Conservation (phyloP, 2,888 invertebrate species). For the Ellobium chinense region DNA sequence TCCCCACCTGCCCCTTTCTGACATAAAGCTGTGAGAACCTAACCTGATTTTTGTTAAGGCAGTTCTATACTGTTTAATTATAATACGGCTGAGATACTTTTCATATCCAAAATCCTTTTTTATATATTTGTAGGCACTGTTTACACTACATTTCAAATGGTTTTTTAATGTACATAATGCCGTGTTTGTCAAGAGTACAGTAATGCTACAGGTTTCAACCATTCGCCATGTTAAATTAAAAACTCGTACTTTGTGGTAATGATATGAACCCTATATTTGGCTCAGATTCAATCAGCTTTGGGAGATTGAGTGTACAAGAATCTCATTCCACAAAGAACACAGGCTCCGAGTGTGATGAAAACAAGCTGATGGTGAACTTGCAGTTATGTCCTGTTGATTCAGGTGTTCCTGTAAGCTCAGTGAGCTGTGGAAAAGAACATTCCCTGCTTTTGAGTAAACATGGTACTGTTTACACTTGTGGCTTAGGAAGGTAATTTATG, state of each 20-base stretch:
- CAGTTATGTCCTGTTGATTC: conserved; percentile 34
- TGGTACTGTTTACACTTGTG: conserved; percentile 90
- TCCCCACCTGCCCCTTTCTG: no score
- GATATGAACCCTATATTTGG: neutral
- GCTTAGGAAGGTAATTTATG: conserved; percentile 89
- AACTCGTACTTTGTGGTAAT: neutral
- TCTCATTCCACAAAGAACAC: neutral
- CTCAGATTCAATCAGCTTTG: conserved; percentile 10
- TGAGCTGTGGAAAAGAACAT: conserved; percentile 89
- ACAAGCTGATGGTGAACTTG: neutral
- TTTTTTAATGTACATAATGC: no score
- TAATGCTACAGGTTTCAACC: no score
- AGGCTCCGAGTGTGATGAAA: neutral
- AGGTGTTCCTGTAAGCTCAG: conserved; percentile 19
- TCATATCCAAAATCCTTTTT: no score
- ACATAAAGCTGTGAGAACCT: no score
- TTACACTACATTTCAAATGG: no score
- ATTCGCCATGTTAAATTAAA: neutral
- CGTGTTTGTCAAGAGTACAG: no score
- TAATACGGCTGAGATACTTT: no score
- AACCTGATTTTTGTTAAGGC: no score
- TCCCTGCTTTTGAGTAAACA: conserved; percentile 85
- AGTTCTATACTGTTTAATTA: no score
- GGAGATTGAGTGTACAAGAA: neutral
- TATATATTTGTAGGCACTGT: no score